Conservation (phyloP, 1,140 invertebrate species). For the Lepidurus arcticus region DNA sequence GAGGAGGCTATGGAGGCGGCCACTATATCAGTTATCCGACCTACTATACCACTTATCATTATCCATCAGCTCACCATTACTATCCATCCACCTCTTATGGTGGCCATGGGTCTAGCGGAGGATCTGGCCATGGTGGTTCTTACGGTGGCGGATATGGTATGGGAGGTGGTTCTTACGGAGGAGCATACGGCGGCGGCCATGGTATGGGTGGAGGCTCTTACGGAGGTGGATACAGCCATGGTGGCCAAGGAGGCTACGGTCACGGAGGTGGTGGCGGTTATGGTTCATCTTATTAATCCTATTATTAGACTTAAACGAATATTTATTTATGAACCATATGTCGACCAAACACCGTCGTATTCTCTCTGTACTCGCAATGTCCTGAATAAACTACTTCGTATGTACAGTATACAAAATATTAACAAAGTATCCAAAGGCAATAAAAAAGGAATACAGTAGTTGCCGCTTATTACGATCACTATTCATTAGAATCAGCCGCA, state of each 20-base stretch:
- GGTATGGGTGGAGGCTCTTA: not conserved
- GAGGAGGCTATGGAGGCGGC: not conserved
- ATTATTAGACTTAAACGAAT: not conserved
- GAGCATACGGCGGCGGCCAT: not conserved
- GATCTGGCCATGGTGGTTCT: not conserved
- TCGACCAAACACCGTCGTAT: too few relatives aligned
- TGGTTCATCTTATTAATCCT: not conserved
- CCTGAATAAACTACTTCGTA: too few relatives aligned
- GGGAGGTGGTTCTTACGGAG: not conserved
- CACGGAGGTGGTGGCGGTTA: not conserved
- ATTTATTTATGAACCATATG: not conserved
- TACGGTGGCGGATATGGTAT: not conserved
- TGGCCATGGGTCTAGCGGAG: not conserved
- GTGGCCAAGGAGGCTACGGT: not conserved
- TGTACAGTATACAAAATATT: too few relatives aligned
- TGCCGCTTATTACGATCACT: too few relatives aligned
- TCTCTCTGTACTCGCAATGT: too few relatives aligned
- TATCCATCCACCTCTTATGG: not conserved
- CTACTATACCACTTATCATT: not conserved
- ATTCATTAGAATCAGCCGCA: too few relatives aligned
- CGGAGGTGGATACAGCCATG: not conserved
- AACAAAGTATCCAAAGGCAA: too few relatives aligned
- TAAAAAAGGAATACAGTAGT: too few relatives aligned
- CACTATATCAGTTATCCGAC: constrained; percentile 9
- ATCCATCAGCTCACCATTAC: not conserved